Evolutionary conservation across 1,140 invertebrate genomes (phyloP), one percentile per base, ranked within the genome.

Genomic region (Nasonia giraulti): DNA sequence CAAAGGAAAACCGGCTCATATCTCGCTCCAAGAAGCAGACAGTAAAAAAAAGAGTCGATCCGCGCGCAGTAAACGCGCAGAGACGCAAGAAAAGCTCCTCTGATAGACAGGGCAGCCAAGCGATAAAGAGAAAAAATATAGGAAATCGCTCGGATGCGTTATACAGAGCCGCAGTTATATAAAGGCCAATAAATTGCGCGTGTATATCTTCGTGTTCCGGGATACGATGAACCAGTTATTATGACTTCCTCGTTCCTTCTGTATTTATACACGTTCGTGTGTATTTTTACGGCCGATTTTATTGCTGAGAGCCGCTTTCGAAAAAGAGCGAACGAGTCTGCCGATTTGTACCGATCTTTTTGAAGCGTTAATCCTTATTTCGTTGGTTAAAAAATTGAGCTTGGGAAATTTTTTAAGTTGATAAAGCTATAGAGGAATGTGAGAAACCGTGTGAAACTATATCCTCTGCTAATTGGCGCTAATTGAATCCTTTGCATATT

Each of bases 241-340:
- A 71, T 71, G 69, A 71, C 69, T 71, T 71, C 69, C 69, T 71
- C 69, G 23, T 71, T 71, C 69, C 14, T 71, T 31, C 69, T 31
- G 23, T 71, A 71, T 71, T 10, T 33, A 33, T 17, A 33, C 27
- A 5, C 55, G 17, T 62, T n/a, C 17, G 40, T 6, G 5, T 4
- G 1, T 37, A 37, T n/a, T 62, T 62, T 7, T 62, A 20, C 17
- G 10, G 14, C 17, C 17, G 55, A 62, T 62, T 62, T 62, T 62
- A 62, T 62, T 2, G 55, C 55, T 27, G 27, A n/a, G n/a, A n/a
- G n/a, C n/a, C n/a, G n/a, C n/a, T n/a, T n/a, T n/a, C n/a, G n/a
- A n/a, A n/a, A n/a, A n/a, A 62, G 17, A 62, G 27, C 27, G 27
- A 27, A 27, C 27, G 55, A 62, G 55, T 1, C n/a, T 20, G 55